Evolutionary conservation across 2,888 invertebrate species (phyloP).

Genomic region (Candidula unifasciata): DNA sequence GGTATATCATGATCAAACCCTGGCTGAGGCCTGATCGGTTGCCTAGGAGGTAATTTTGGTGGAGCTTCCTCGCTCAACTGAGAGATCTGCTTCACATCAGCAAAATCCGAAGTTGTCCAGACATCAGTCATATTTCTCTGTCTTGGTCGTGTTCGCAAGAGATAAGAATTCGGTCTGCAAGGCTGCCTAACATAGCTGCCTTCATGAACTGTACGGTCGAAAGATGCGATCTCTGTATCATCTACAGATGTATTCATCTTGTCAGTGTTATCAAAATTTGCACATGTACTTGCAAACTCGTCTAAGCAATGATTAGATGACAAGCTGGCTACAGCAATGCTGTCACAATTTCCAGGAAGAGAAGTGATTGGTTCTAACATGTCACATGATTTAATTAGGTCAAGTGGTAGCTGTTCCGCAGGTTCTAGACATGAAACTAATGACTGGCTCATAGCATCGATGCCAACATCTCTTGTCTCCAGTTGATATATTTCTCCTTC

Average conservation of each 20-base stretch:
- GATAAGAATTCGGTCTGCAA: too few relatives aligned
- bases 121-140: not conserved
- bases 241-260: not conserved
- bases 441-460: conserved; percentile 34
- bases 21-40: conserved; percentile 27
- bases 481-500: not conserved
- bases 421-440: conserved; percentile 42
- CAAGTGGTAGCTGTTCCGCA: not conserved
- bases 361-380: too few relatives aligned
- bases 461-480: conserved; percentile 41
- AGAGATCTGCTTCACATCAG: not conserved
- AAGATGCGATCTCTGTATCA: not conserved
- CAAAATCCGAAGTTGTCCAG: not conserved
- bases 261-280: not conserved
- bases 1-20: conserved; percentile 26
- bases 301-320: too few relatives aligned
- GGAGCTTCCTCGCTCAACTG: not conserved
- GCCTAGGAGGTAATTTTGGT: conserved; percentile 41
- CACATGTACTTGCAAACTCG: too few relatives aligned
- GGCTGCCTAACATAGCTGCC: not conserved
- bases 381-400: not conserved
- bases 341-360: too few relatives aligned
- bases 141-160: not conserved
- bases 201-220: not conserved
- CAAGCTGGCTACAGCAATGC: too few relatives aligned